Conservation (phyloP, 2,797 vertebrate species). For the Alectoris magna region DNA sequence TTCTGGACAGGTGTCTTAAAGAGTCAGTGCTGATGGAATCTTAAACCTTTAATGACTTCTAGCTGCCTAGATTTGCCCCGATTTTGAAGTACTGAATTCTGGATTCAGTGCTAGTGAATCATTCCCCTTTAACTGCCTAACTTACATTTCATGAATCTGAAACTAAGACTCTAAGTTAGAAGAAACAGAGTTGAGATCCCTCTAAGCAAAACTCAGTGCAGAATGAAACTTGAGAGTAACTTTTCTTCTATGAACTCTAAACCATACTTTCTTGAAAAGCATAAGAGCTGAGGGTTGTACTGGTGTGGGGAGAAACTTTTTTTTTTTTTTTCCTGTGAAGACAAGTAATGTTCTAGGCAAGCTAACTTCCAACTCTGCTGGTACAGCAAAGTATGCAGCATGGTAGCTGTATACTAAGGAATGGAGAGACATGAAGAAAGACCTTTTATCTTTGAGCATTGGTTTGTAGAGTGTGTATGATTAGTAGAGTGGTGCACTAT, state of each 20-base stretch:
- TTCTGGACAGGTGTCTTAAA: neutral
- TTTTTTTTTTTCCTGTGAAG: neutral
- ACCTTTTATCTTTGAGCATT: neutral
- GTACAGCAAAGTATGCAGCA: too few relatives aligned
- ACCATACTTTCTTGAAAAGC: neutral
- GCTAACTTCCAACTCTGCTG: neutral
- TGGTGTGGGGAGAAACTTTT: neutral
- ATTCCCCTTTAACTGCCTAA: neutral
- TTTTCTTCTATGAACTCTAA: neutral
- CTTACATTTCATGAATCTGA: neutral
- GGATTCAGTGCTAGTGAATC: neutral
- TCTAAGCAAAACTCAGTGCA: neutral
- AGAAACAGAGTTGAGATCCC: neutral
- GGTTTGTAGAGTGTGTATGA: neutral
- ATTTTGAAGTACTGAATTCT: neutral
- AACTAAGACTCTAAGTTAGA: neutral
- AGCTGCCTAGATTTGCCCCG: neutral
- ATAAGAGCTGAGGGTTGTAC: neutral
- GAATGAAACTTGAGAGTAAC: neutral
- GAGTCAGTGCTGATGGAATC: neutral
- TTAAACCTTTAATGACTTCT: neutral
- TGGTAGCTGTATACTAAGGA: neutral
- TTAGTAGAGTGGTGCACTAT: fast-evolving
- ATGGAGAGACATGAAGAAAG: neutral
- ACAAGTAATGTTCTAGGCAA: neutral